Evolutionary conservation across 2,888 invertebrate genomes (phyloP).

Genomic region (Aquatica leii): DNA sequence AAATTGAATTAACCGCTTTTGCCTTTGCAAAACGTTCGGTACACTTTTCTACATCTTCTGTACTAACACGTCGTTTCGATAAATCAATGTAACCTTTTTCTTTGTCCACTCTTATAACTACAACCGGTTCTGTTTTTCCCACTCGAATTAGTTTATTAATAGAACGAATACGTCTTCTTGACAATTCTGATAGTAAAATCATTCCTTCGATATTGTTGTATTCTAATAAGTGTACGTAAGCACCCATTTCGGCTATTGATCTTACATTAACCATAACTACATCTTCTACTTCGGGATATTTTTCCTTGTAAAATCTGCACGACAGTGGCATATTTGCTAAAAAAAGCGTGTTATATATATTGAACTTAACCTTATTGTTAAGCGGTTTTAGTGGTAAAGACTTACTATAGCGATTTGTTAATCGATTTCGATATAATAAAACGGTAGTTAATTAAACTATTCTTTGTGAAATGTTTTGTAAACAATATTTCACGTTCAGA

Average conservation of each 20-base stretch:
- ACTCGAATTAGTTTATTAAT: conserved; percentile 99
- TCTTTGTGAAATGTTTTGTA: too few relatives aligned
- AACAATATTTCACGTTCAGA: too few relatives aligned
- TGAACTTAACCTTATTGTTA: too few relatives aligned
- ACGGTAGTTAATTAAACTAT: too few relatives aligned
- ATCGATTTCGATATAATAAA: too few relatives aligned
- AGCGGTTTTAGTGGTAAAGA: too few relatives aligned
- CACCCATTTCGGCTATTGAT: conserved; percentile 99
- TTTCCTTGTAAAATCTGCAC: conserved; percentile 97
- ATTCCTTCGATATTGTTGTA: conserved; percentile 99
- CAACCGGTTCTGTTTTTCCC: conserved; percentile 98
- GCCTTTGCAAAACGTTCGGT: conserved; percentile 98
- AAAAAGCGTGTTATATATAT: neutral
- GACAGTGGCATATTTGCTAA: conserved; percentile 79
- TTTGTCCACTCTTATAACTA: conserved; percentile 99
- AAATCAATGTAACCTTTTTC: conserved; percentile 99
- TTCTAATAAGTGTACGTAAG: conserved; percentile 96
- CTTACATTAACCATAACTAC: conserved; percentile 99
- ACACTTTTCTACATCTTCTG: conserved; percentile 97
- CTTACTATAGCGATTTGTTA: too few relatives aligned
- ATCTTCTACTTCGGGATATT: conserved; percentile 98
- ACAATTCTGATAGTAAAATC: conserved; percentile 98
- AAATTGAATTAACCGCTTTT: conserved; percentile 96
- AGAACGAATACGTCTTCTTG: conserved; percentile 96
- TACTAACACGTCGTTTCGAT: conserved; percentile 97